phyloP scores from a whole-genome alignment of 1,140 invertebrate species.

The Chelonus insularis region DNA sequence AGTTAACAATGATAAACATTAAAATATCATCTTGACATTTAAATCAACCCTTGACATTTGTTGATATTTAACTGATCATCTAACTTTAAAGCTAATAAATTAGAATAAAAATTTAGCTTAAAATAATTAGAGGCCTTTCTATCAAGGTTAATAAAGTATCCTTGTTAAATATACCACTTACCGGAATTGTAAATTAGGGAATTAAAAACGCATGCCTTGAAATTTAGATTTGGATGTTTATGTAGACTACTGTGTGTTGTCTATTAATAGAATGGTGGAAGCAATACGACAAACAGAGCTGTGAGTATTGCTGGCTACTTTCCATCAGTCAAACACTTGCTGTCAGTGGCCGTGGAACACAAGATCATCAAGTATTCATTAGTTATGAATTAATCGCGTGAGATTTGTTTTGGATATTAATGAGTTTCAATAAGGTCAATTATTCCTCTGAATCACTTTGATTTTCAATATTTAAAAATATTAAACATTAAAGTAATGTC shows the following conservation, averaged over 20 bases:
- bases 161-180: too few species aligned
- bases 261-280: slow-evolving; percentile 52
- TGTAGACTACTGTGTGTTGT: slow-evolving; percentile 43
- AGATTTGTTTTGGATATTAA: neutral
- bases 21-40: slow-evolving; percentile 53
- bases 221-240: slow-evolving; percentile 32
- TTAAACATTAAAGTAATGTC: slow-evolving; percentile 41
- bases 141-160: too few species aligned
- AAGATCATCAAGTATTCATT: slow-evolving; percentile 10
- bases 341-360: slow-evolving; percentile 43
- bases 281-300: slow-evolving; percentile 46
- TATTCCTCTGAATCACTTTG: neutral
- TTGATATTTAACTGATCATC: slow-evolving; percentile 23
- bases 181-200: neutral
- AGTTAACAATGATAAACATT: slow-evolving; percentile 46
- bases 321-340: slow-evolving; percentile 52
- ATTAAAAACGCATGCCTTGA: slow-evolving; percentile 39
- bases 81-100: too few species aligned
- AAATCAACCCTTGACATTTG: slow-evolving; percentile 42
- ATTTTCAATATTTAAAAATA: neutral
- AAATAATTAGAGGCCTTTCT: too few species aligned
- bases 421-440: slow-evolving; percentile 1
- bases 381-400: neutral
- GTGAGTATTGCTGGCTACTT: slow-evolving; percentile 40
- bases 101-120: too few species aligned